phyloP scores from a whole-genome alignment of 2,113 vertebrate genomes.

The Labeo rohita region DNA sequence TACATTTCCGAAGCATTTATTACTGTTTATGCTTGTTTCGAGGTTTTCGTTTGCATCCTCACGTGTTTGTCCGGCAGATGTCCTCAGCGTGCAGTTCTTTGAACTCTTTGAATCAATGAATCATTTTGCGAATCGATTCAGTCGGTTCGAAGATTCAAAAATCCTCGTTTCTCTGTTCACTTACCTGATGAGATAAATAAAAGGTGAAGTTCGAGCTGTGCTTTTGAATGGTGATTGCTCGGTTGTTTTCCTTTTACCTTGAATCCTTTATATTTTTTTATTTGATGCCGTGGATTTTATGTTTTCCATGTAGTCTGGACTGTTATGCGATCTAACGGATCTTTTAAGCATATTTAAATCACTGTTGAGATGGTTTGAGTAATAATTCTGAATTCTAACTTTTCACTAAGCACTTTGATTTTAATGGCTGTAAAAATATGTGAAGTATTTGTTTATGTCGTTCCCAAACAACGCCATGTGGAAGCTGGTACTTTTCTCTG shows the following conservation, averaged over 20 bases:
- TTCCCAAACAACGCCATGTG: not conserved
- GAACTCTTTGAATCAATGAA: not conserved
- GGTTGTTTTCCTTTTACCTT: not conserved
- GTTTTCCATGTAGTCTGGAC: not conserved
- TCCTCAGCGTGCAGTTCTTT: not conserved
- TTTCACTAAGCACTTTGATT: not conserved
- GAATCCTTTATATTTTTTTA: not conserved
- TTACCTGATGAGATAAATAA: not conserved
- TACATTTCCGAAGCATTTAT: not conserved
- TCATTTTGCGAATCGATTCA: not conserved
- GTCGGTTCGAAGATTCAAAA: not conserved
- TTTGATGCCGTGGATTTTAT: not conserved
- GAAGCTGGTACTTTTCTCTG: not conserved
- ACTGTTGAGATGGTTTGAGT: not conserved
- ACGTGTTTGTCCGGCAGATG: conserved; percentile 12
- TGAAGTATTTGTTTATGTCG: not conserved
- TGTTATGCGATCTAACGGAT: too few species aligned
- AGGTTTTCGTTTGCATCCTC: not conserved
- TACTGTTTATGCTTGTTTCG: not conserved
- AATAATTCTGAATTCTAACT: not conserved
- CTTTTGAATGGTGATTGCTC: not conserved
- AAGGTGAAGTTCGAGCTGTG: not conserved
- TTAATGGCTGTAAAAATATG: not conserved
- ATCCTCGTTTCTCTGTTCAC: not conserved
- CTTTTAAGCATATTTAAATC: not conserved